Evolutionary conservation across 2,113 vertebrate genomes (phyloP), one percentile per base, ranked within the genome.

Genomic region (Callionymus lyra): DNA sequence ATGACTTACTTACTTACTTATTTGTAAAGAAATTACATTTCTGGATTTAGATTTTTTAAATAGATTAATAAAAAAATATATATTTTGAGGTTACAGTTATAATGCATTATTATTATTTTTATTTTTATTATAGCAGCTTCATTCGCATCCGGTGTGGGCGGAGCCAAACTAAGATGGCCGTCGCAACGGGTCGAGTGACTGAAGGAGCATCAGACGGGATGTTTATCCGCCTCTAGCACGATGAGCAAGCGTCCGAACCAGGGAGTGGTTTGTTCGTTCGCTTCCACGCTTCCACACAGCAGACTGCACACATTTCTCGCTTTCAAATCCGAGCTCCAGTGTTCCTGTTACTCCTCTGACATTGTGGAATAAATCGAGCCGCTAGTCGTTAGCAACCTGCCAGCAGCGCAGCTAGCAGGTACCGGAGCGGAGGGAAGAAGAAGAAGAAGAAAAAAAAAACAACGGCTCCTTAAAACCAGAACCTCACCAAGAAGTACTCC

Each of bases 81-180:
- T 27, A 8, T 27, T 27, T 27, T 27, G 21, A 27, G 21, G 4
- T 27, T 27, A 27, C 21, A 8, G 21, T 27, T 27, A 5, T 27
- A 27, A 27, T n/a, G n/a, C n/a, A n/a, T n/a, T n/a, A n/a, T n/a
- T n/a, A n/a, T n/a, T n/a, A n/a, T n/a, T n/a, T n/a, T n/a, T n/a
- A n/a, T n/a, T n/a, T n/a, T n/a, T n/a, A 27, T 8, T 27, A 27
- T 8, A 27, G 21, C 21, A 27, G 21, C n/a, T 27, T 27, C 21
- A 27, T 27, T 27, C 8, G 21, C 21, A 27, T 27, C 21, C 21
- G 8, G 21, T 50, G 80, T 74, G 58, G 73, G 70, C 41, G 74
- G 80, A 76, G 71, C 56, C 31, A 50, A 50, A 70, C 70, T 59
- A 86, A 86, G 81, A 86, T 86, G 84, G 84, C 84, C 72, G 79